A percentile compares a stretch with the other conserved stretches of the same genome.
Conservation (phyloP, 2,113 vertebrate genomes). For the Scophthalmus maximus region DNA sequence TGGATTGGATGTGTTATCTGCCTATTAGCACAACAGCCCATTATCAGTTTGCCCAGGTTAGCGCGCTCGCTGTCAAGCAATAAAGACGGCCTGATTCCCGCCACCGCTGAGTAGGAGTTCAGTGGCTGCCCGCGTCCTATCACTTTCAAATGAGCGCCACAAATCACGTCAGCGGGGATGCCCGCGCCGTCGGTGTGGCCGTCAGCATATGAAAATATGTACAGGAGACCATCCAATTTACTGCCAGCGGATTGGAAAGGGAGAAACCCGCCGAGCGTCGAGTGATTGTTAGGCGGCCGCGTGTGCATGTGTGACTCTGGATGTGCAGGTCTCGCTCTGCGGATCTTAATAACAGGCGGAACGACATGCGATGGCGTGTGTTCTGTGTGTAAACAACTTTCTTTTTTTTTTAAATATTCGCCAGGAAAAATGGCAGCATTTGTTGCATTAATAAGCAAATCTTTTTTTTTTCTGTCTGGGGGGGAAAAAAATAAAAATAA, state of each 20-base stretch:
- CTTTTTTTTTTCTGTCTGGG: conserved; percentile 59
- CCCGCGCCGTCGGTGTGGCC: conserved; percentile 71
- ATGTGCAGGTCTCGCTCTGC: conserved; percentile 30
- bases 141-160: conserved; percentile 82
- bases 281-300: conserved; percentile 79
- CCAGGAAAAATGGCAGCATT: conserved; percentile 63
- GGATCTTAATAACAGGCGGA: conserved; percentile 52
- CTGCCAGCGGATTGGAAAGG: conserved; percentile 64
- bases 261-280: conserved; percentile 67
- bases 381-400: conserved; percentile 65
- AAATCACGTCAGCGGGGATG: conserved; percentile 80
- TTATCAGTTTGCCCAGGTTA: conserved; percentile 79
- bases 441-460: conserved; percentile 80
- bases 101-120: conserved; percentile 79
- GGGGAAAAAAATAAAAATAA: too few relatives aligned
- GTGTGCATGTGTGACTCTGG: conserved; percentile 41
- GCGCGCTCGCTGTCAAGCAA: conserved; percentile 72
- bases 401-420: conserved; percentile 49
- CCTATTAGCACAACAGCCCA: conserved; percentile 82
- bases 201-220: conserved; percentile 80
- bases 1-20: conserved; percentile 81
- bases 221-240: conserved; percentile 78
- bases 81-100: conserved; percentile 76
- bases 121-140: conserved; percentile 74
- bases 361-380: conserved; percentile 53